Evolutionary conservation across 1,140 invertebrate species (phyloP), one percentile per base, ranked within the genome.

Genomic region (Platyura marginata): DNA sequence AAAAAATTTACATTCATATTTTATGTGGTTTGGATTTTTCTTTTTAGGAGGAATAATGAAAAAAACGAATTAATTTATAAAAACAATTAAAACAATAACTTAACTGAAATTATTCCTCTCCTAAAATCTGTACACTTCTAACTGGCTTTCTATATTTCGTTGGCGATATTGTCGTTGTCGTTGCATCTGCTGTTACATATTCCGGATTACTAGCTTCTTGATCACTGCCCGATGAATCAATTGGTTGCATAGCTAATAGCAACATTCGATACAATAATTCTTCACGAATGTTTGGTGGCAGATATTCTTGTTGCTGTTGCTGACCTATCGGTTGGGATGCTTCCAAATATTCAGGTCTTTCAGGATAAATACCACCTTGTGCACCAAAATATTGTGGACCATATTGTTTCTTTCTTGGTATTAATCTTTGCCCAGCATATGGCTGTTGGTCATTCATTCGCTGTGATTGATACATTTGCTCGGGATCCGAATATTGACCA

Each of bases 211-310:
- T 51, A 5, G 51, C 18, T 1, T 56, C 47, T 1, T 54, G 56
- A 0, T 58, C 52, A 41, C 51, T 47, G 44, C 64, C 52, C 3
- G 68, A 51, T 23, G 69, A 65, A 35, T 68, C 66, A 47, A 75
- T 72, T 2, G 72, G 68, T 50, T 73, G 75, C 40, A 79, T 77
- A 1, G 75, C 76, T 16, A 79, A 49, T 47, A 79, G 72, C 3
- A 80, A 53, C 76, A 80, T 79, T 48, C 75, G 70, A 39, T 79
- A 48, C 4, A 80, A 49, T 16, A 80, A 53, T 46, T 76, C 75
- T 56, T 80, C 77, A 32, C 76, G 59, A 8, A 79, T 71, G 21
- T 76, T 70, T 1, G 72, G 61, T 9, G 76, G 77, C 13, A 79
- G 48, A 48, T 72, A 74, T 47, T 78, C 73, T 3, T 68, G 67